These are phyloP conservation scores for Poecile atricapillus DNA, from an alignment of 2,113 vertebrate genomes.

Conservation along the genomic window DNA sequence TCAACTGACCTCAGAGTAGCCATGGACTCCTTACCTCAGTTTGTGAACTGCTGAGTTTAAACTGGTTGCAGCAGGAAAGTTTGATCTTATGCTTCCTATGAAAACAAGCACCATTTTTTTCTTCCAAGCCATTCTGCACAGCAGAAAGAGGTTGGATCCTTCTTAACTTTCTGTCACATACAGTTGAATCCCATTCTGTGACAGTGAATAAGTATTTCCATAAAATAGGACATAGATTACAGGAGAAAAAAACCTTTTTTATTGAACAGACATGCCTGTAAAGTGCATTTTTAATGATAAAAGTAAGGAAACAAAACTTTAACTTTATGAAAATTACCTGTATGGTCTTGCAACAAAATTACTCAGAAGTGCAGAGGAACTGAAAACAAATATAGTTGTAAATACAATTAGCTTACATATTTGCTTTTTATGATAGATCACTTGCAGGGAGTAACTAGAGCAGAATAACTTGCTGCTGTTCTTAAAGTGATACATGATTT, in stretches of 20 bases:
- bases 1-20: neutral
- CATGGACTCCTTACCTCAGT: neutral
- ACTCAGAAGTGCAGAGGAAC: neutral
- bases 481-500: neutral
- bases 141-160: neutral
- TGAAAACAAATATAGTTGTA: neutral
- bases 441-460: neutral
- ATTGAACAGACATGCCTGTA: fast-evolving
- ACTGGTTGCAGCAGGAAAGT: neutral
- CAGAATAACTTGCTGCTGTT: neutral
- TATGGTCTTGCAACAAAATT: neutral
- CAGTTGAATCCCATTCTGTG: neutral
- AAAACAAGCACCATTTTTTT: neutral
- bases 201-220: neutral
- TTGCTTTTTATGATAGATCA: neutral
- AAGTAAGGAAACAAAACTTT: neutral
- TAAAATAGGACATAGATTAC: neutral
- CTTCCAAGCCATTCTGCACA: neutral
- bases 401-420: neutral
- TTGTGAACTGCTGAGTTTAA: neutral
- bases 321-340: neutral
- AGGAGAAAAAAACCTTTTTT: neutral
- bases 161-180: neutral
- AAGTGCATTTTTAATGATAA: neutral
- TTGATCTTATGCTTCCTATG: neutral